Conservation (phyloP, 2,888 invertebrate genomes). For the Baronia brevicornis region DNA sequence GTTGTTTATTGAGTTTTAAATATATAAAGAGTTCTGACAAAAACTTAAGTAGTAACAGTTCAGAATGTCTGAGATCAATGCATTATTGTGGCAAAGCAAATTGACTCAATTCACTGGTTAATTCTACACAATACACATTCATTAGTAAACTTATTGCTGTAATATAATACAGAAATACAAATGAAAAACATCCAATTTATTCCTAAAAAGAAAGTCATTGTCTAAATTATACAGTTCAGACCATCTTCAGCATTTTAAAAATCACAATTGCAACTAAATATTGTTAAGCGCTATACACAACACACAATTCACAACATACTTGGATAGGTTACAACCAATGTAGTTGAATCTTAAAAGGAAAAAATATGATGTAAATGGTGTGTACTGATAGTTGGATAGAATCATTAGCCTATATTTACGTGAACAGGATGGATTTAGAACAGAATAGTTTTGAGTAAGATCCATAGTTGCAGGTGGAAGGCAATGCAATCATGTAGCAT, state of each 20-base stretch:
- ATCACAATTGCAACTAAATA: constrained; percentile 64
- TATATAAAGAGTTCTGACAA: constrained; percentile 35
- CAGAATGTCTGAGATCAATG: constrained; percentile 64
- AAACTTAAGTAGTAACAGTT: constrained; percentile 45
- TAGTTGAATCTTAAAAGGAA: constrained; percentile 12
- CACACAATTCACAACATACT: constrained; percentile 28
- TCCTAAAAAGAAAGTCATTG: constrained; percentile 39
- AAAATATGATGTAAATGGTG: constrained; percentile 32
- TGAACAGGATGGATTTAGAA: constrained; percentile 63
- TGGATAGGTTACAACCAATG: constrained; percentile 9
- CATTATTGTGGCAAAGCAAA: constrained; percentile 46
- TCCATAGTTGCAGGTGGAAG: constrained; percentile 31
- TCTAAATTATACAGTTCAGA: constrained; percentile 47
- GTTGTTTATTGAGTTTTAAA: constrained; percentile 36
- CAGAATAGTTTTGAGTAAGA: constrained; percentile 61
- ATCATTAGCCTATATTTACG: constrained; percentile 51
- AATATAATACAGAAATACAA: constrained; percentile 37
- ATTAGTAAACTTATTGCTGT: constrained; percentile 37
- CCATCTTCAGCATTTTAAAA: constrained; percentile 43
- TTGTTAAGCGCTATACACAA: constrained; percentile 45
- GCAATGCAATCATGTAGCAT: constrained; percentile 87
- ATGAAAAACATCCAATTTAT: constrained; percentile 36
- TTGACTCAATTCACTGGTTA: constrained; percentile 64
- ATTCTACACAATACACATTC: constrained; percentile 40
- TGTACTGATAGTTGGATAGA: constrained; percentile 28